Evolutionary conservation across 1,140 invertebrate species (phyloP), one percentile per base, ranked within the genome.

Genomic region (Caenorhabditis tropicalis): DNA sequence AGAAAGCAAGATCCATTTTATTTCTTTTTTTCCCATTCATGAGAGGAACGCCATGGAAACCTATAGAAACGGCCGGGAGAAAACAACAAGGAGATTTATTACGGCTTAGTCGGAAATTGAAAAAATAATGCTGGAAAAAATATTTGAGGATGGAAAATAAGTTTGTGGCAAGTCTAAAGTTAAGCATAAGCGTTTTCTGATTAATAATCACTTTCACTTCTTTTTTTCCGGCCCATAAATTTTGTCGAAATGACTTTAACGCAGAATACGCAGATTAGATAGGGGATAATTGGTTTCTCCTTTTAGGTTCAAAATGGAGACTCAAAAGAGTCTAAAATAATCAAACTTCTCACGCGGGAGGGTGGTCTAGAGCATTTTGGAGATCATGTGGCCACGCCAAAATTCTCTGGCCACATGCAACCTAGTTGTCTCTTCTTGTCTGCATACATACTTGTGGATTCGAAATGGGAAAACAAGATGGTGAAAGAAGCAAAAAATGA

Each of bases 351-450:
- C 33, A 4, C 27, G 31, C 21, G 15, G 16, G 49, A 19, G 29
- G 58, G 31, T 65, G 31, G 58, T 65, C 58, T 56, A 19, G 21
- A 27, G 53, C 21, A 12, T 27, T 27, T 12, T n/a, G n/a, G n/a
- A 65, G 33, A 65, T 65, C 58, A 65, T 65, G 58, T 65, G 58
- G 58, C 4, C 58, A 39, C 19, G 31, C 58, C 58, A 65, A 65
- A 36, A 65, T 36, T 36, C 33, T 33, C 29, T 19, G n/a, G 15
- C 29, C 58, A 65, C 58, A 65, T 65, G 58, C 58, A 65, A 65
- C 58, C 58, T 65, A 65, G 33, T 65, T 65, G 33, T 65, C 58
- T n/a, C n/a, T n/a, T n/a, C n/a, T n/a, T 65, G 53, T 56, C 53
- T 65, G 19, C 16, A 36, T 65, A 31, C 58, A 65, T 65, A 16